Conservation (phyloP, 2,888 invertebrate genomes). For the Ceraclea dissimilis region DNA sequence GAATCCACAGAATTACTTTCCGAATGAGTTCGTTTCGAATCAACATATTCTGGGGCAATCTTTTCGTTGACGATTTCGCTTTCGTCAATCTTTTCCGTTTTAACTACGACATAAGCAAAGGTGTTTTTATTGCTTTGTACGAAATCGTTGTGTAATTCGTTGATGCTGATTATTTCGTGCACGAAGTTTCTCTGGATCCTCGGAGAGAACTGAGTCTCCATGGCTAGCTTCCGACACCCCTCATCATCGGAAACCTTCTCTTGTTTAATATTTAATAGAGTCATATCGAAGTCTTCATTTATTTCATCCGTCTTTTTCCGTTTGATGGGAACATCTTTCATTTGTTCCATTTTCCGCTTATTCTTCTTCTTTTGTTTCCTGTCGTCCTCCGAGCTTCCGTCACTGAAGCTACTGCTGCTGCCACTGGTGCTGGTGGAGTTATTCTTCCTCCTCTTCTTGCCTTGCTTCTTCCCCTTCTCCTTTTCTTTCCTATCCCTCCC, state of each 20-base stretch:
- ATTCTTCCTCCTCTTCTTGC: slow-evolving; percentile 32
- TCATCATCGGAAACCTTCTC: slow-evolving; percentile 43
- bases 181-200: slow-evolving; percentile 28
- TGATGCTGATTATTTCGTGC: slow-evolving; percentile 42
- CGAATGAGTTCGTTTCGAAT: too few relatives aligned
- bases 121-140: slow-evolving; percentile 34
- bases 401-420: neutral
- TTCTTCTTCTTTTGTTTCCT: slow-evolving; percentile 28
- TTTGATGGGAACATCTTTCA: slow-evolving; percentile 1
- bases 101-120: slow-evolving; percentile 9
- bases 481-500: slow-evolving; percentile 4
- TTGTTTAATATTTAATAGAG: slow-evolving; percentile 36
- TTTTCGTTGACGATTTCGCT: neutral
- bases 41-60: too few relatives aligned
- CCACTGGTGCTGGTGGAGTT: slow-evolving; percentile 31
- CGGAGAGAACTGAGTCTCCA: slow-evolving; percentile 33
- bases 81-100: slow-evolving; percentile 10
- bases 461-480: slow-evolving; percentile 30
- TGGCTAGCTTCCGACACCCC: slow-evolving; percentile 34
- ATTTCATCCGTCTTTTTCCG: slow-evolving; percentile 28
- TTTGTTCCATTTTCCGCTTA: slow-evolving; percentile 23
- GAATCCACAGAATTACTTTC: too few relatives aligned
- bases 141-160: slow-evolving; percentile 43
- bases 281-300: slow-evolving; percentile 28
- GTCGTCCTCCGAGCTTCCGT: slow-evolving; percentile 30